A percentile compares a stretch with the other conserved stretches of the same genome.
phyloP scores from a whole-genome alignment of 2,113 vertebrate genomes.

The Alethe castanea region DNA sequence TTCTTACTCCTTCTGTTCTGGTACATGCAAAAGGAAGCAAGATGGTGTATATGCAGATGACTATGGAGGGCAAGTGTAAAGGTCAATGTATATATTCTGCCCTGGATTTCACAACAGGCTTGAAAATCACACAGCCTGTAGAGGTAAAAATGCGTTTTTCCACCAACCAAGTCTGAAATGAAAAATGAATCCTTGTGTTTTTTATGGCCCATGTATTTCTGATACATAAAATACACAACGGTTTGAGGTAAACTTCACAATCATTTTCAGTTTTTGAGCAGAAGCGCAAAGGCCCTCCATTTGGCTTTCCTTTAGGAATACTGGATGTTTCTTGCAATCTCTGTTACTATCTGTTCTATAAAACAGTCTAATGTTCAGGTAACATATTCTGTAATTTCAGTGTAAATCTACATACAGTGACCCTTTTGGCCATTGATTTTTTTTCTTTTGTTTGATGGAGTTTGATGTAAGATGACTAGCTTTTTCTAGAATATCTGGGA shows the following conservation, averaged over 20 bases:
- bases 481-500: neutral
- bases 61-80: neutral
- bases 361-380: neutral
- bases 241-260: neutral
- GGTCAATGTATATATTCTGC: constrained; percentile 39
- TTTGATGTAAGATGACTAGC: neutral
- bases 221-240: neutral
- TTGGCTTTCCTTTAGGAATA: neutral
- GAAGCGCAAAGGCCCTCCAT: neutral
- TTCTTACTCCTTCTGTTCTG: constrained; percentile 55
- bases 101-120: constrained; percentile 27
- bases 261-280: neutral
- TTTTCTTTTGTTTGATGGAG: neutral
- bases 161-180: neutral
- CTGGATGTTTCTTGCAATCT: neutral
- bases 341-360: neutral
- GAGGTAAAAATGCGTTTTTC: neutral
- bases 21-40: constrained; percentile 21
- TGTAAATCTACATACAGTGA: neutral
- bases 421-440: neutral
- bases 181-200: neutral
- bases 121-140: neutral
- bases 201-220: neutral
- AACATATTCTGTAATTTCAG: neutral
- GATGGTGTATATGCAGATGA: constrained; percentile 60